Conservation (phyloP, 1,140 invertebrate genomes). For the Sycophaga agraensis region DNA sequence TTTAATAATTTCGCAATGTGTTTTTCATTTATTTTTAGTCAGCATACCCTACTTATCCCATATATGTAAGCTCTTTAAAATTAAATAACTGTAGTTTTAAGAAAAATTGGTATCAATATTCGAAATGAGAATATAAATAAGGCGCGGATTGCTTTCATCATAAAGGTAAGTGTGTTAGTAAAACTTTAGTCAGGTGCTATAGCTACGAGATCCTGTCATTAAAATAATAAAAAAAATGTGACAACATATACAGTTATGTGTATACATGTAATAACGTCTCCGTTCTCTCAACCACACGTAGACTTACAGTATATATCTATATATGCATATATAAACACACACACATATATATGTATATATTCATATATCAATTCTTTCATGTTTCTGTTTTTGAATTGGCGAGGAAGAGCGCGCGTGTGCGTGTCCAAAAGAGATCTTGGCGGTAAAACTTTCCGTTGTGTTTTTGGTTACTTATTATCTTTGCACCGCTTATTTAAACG, state of each 20-base stretch:
- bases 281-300: slow-evolving; percentile 29
- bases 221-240: neutral
- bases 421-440: slow-evolving; percentile 26
- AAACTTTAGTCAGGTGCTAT: slow-evolving; percentile 2
- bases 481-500: too few relatives aligned
- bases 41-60: slow-evolving; percentile 36
- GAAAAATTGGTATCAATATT: too few relatives aligned
- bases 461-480: neutral
- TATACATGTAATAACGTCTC: slow-evolving; percentile 8
- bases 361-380: neutral
- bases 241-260: neutral
- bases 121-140: too few relatives aligned
- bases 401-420: slow-evolving; percentile 23
- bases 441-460: slow-evolving; percentile 18
- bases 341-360: neutral
- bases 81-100: slow-evolving; percentile 6
- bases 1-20: slow-evolving; percentile 56
- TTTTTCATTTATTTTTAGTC: slow-evolving; percentile 46
- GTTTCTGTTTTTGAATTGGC: neutral
- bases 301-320: slow-evolving; percentile 2
- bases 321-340: neutral
- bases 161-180: slow-evolving; percentile 44
- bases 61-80: slow-evolving; percentile 6
- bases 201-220: slow-evolving; percentile 7
- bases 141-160: slow-evolving; percentile 47